Evolutionary conservation across 92 coral and sea anemone species (phyloP).

Genomic region (Heliopora coerulea): DNA sequence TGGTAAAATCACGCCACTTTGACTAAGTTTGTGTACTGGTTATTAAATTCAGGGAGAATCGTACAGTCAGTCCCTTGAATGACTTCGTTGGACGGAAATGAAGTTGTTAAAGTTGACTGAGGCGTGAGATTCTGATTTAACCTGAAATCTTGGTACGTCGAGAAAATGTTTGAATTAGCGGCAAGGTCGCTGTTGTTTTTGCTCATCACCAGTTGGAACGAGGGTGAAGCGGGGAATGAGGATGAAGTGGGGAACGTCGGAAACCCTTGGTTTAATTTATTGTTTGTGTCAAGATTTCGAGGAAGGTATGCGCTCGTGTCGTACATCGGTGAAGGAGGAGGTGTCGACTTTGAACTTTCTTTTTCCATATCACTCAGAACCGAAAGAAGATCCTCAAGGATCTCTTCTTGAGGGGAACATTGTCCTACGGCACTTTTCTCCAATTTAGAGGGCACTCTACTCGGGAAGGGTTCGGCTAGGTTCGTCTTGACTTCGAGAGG

Average conservation of each 20-base stretch:
- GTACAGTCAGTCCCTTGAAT: constrained; percentile 6
- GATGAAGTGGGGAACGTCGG: not conserved
- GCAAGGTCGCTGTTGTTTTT: too few relatives aligned
- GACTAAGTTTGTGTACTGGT: constrained; percentile 21
- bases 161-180: too few relatives aligned
- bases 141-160: too few relatives aligned
- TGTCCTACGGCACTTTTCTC: constrained; percentile 1
- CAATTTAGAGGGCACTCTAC: not conserved
- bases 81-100: constrained; percentile 27
- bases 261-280: not conserved
- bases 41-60: constrained; percentile 1
- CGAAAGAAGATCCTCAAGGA: constrained; percentile 20
- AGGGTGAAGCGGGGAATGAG: not conserved
- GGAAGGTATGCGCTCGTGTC: not conserved
- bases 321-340: constrained; percentile 8
- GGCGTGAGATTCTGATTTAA: not conserved
- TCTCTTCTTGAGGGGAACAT: constrained; percentile 22
- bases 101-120: constrained; percentile 2
- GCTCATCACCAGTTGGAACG: too few relatives aligned
- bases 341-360: constrained; percentile 5
- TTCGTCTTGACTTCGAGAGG: constrained; percentile 14
- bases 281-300: not conserved
- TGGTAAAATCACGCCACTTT: not conserved
- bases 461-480: constrained; percentile 18
- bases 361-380: constrained; percentile 34